Evolutionary conservation across 2,888 invertebrate genomes (phyloP).

Genomic region (Eristalis tenax): DNA sequence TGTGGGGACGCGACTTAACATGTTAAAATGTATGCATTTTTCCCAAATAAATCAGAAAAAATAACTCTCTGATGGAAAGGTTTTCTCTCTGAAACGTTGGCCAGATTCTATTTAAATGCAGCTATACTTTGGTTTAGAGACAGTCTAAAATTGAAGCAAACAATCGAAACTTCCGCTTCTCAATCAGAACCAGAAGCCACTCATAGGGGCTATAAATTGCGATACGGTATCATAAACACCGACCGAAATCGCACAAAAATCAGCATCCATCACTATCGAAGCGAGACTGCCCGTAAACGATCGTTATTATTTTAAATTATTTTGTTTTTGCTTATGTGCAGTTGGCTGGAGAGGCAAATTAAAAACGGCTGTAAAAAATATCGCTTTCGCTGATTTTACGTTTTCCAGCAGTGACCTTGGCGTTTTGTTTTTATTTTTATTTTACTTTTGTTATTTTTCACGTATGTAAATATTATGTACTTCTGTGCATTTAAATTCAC

Average conservation of each 20-base stretch:
- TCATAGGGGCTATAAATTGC: background rate
- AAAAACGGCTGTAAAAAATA: conserved; percentile 58
- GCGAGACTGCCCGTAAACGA: conserved; percentile 32
- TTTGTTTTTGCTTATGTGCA: conserved; percentile 20
- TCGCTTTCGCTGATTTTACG: conserved; percentile 65
- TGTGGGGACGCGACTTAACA: conserved; percentile 6
- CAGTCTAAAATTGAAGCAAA: background rate
- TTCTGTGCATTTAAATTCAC: background rate
- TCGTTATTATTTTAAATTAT: conserved; percentile 31
- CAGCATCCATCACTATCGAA: conserved; percentile 38
- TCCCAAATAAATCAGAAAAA: background rate
- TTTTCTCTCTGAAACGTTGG: too few relatives aligned
- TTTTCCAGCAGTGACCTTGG: conserved; percentile 63
- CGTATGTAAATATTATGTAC: background rate
- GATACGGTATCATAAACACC: background rate
- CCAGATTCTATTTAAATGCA: too few relatives aligned
- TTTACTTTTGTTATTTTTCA: background rate
- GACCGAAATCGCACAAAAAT: conserved; percentile 5
- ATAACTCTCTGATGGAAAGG: too few relatives aligned
- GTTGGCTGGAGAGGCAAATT: conserved; percentile 30
- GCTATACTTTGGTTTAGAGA: too few relatives aligned
- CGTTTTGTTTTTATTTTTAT: conserved; percentile 26
- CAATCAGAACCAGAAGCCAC: background rate
- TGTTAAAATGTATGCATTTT: background rate
- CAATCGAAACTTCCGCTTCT: background rate